Evolutionary conservation across 2,888 invertebrate species (phyloP), one percentile per base, ranked within the genome.

Genomic region (Cryptosula pallasiana): DNA sequence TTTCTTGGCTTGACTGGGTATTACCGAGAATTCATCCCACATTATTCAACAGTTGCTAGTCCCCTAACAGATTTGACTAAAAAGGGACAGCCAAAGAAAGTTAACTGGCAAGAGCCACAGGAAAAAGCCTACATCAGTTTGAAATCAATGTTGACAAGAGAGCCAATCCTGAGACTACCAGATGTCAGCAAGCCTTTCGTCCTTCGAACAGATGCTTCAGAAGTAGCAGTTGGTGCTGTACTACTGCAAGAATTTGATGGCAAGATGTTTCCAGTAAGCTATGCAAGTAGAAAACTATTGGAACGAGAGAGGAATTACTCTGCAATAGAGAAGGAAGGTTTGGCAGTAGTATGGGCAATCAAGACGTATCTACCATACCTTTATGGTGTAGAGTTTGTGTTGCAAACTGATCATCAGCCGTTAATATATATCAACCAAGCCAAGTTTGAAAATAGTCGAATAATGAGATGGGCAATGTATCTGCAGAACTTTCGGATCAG

Each of bases 161-260:
- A 25, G 34, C 76, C 78, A 27, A 70, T 77, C 58, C 69, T 78
- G n/a, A 69, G 71, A 71, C 54, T 75, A 25, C 76, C 78, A 45
- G 73, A 78, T 58, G 72, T 75, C n/a, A 20, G 29, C 1, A 55
- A 73, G 23, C 69, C 72, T 16, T 76, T 77, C 55, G 72, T 75
- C 5, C 57, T 78, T 1, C 71, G 74, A 71, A 75, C 75, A 9
- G 79, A 80, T 71, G 80, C 77, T 2, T 77, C 77, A 5, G 73
- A 72, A 9, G 69, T 71, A n/a, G 80, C 78, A 0, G 35, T 78
- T 2, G 80, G 78, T 3, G 76, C 79, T 0, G 78, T 75, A 0
- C 74, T 80, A 1, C 25, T 77, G 63, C 79, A 76, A 69, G 71
- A 69, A 16, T 29, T 54, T 27, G 73, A 73, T 9, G 73, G 73